Evolutionary conservation across 1,140 invertebrate species (phyloP), one percentile per base, ranked within the genome.

Genomic region (Drosophila arawakana): DNA sequence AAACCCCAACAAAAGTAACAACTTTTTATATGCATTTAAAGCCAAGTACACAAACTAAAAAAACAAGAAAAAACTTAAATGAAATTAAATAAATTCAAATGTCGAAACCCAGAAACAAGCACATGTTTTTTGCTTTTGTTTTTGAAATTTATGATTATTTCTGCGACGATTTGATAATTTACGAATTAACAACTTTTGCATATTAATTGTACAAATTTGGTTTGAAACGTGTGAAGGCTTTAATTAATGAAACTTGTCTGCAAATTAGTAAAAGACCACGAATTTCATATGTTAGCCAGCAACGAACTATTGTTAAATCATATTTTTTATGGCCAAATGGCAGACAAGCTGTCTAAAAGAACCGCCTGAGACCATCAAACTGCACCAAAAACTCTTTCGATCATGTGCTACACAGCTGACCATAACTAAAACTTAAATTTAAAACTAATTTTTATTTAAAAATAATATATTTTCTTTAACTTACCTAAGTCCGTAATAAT

Each of bases 251-350:
- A 83, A 83, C 81, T 73, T 83, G 80, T 82, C 81, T 69, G 72
- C 63, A 71, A 84, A 84, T 85, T 85, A 85, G 82, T 82, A 70
- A 76, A 73, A 65, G 68, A 59, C 68, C 81, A 70, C 68, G 43
- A 74, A 81, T 57, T 49, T 10, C 34, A 11, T 47, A 13, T 6
- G 15, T n/a, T 13, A 15, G 15, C 35, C 30, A 46, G 18, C 58
- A 25, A 43, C 13, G 50, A 11, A 13, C 34, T 8, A 76, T 66
- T 52, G 55, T 54, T 59, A 65, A 60, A 30, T 21, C 18, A 73
- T 73, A 52, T 62, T 41, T 54, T 34, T 68, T 46, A 41, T 41
- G 46, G 34, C 21, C 34, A 60, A 11, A n/a, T 9, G n/a, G 7
- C 43, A 76, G 67, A 66, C 73, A 50, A 25, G 9, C 37, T 61